Base-by-base conservation (phyloP, 2,888 invertebrate genomes). In the Synergus laeviventris region DNA sequence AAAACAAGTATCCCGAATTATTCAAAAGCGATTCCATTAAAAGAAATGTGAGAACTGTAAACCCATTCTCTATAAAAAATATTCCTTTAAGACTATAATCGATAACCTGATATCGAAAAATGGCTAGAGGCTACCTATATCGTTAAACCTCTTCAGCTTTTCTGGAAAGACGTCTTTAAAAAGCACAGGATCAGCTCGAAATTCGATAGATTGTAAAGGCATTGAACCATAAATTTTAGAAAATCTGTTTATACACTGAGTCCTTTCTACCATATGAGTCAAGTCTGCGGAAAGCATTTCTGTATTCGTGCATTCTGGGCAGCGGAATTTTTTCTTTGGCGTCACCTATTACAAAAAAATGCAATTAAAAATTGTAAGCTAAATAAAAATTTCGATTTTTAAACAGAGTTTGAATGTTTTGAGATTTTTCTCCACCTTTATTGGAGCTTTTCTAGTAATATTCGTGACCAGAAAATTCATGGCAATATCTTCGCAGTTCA, bases 401-500 rank as follows among this genome's bases (percentile, higher is more conserved):
- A 31, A 38, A 4, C 4, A 11, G 39, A 60, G 45, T 24, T 24
- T 21, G 12, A 18, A 7, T 56, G n/a, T 12, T 31, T 5, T 74
- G n/a, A 56, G 1, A 12, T n/a, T 38, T 21, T 45, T 4, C 21
- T 8, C 3, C n/a, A 95, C 95, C 92, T 97, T 97, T 76, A 99
- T 97, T 0, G 98, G 98, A 1, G 98, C 95, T 92, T 98, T 98
- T 84, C 97, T 96, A 0, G 98, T 98, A 21, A 96, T 92, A 90
- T 98, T 98, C 2, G 98, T 96, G 42, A 99, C 96, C 5, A 99
- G 93, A 91, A 98, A 99, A 91, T 99, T 99, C 97, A 99, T 98
- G 1, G 98, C 98, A 84, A 99, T 98, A 89, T 99, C 98, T 91
- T 99, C 99, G 89, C 98, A 99, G 91, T 99, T 99, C 96, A 98